Conservation (phyloP, 2,888 invertebrate genomes). For the Callinectes sapidus region DNA sequence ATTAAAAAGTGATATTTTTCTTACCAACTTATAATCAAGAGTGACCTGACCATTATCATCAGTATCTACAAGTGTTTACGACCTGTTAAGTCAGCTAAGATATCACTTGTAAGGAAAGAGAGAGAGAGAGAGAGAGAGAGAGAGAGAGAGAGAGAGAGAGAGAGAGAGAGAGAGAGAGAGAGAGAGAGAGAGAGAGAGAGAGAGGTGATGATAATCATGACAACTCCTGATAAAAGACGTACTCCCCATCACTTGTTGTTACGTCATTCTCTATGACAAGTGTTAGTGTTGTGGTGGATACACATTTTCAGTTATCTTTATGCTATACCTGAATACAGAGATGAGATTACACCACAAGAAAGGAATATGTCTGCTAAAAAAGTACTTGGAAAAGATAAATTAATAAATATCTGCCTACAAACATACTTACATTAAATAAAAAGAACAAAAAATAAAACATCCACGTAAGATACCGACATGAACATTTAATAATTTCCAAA, state of each 20-base stretch:
- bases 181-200: slow-evolving; percentile 1
- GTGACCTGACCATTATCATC: not conserved
- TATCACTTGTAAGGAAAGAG: not conserved
- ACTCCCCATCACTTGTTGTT: not conserved
- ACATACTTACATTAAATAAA: not conserved
- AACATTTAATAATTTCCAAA: not conserved
- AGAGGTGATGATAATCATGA: not conserved
- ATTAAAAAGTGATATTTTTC: not conserved
- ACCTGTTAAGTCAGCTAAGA: not conserved
- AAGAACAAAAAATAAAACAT: not conserved
- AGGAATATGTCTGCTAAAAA: not conserved
- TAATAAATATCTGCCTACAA: not conserved
- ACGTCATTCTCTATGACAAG: not conserved
- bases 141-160: slow-evolving; percentile 1
- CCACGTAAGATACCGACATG: not conserved
- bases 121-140: slow-evolving; percentile 1
- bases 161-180: slow-evolving; percentile 1
- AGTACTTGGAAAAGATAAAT: not conserved
- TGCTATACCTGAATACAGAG: not conserved
- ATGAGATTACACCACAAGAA: not conserved
- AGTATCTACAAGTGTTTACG: not conserved
- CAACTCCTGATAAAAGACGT: not conserved
- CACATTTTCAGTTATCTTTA: not conserved
- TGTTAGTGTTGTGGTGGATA: not conserved
- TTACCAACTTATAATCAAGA: not conserved